Percentiles rank a stretch among this genome's conserved stretches.
phyloP scores from a whole-genome alignment of 2,888 invertebrate species.

The Fragum whitleyi region DNA sequence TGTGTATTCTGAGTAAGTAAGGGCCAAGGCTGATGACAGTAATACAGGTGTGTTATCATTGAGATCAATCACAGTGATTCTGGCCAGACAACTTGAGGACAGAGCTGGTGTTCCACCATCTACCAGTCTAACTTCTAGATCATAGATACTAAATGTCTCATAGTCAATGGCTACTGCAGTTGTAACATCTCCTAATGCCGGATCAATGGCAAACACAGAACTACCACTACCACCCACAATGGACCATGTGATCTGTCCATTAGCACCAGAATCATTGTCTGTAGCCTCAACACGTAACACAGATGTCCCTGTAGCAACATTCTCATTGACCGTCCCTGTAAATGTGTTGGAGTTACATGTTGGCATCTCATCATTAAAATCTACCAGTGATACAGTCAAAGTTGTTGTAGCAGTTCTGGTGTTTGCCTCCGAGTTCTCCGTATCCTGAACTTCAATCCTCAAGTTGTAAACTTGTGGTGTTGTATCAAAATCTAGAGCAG shows the following conservation, averaged over 20 bases:
- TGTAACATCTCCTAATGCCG: slow-evolving; percentile 67
- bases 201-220: slow-evolving; percentile 70
- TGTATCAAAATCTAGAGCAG: slow-evolving; percentile 77
- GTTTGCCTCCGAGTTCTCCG: slow-evolving; percentile 36
- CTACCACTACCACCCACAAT: slow-evolving; percentile 69
- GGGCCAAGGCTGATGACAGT: slow-evolving; percentile 58
- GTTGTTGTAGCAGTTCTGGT: slow-evolving; percentile 59
- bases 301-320: slow-evolving; percentile 46
- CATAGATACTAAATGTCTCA: slow-evolving; percentile 70
- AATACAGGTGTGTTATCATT: slow-evolving; percentile 77
- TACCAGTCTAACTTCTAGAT: slow-evolving; percentile 68
- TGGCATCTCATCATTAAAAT: slow-evolving; percentile 74
- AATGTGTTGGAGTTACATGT: slow-evolving; percentile 63
- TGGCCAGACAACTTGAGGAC: slow-evolving; percentile 67
- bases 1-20: slow-evolving; percentile 66
- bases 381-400: slow-evolving; percentile 64
- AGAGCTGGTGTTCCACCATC: slow-evolving; percentile 71
- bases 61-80: slow-evolving; percentile 69
- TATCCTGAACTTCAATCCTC: slow-evolving; percentile 68
- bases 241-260: slow-evolving; percentile 70
- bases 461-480: slow-evolving; percentile 58
- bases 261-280: slow-evolving; percentile 67
- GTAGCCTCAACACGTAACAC: slow-evolving; percentile 58
- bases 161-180: slow-evolving; percentile 70
- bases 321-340: slow-evolving; percentile 67